These are phyloP conservation scores for Brachyhypopomus gauderio DNA, from an alignment of 2,113 vertebrate genomes.

Conservation along the genomic window DNA sequence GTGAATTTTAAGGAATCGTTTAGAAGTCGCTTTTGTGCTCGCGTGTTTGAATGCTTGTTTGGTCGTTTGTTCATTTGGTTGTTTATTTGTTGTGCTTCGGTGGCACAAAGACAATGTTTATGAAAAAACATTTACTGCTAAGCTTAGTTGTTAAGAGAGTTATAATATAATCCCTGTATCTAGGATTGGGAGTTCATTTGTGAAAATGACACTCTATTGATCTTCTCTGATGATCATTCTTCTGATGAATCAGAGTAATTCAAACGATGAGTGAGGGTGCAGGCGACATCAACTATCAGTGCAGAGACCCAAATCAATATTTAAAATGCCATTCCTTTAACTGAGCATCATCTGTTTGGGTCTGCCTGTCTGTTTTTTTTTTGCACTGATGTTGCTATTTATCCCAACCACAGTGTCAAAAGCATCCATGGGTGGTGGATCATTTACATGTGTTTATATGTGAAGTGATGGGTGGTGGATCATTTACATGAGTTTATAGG, in stretches of 20 bases:
- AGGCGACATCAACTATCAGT: neutral
- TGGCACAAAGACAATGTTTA: neutral
- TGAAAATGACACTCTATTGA: conserved; percentile 26
- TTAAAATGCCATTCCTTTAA: conserved; percentile 1
- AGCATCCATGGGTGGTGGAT: conserved; percentile 3
- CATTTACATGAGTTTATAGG: conserved; percentile 13
- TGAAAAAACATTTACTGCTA: conserved; percentile 22
- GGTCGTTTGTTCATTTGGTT: neutral
- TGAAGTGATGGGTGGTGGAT: conserved; percentile 30
- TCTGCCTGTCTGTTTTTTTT: neutral
- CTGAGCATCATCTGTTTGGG: neutral
- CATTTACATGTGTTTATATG: conserved; percentile 25
- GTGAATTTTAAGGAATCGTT: conserved; percentile 4
- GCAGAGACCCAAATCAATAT: conserved; percentile 11
- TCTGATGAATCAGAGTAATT: conserved; percentile 10
- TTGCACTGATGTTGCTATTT: conserved; percentile 3
- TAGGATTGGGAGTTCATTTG: neutral
- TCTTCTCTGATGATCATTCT: conserved; percentile 13
- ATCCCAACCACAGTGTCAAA: neutral
- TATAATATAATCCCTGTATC: conserved; percentile 28
- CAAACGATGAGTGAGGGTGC: conserved; percentile 4
- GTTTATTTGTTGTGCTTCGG: conserved; percentile 5
- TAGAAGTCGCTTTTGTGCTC: neutral
- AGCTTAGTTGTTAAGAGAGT: conserved; percentile 33
- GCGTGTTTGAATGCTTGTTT: neutral